Evolutionary conservation across 37 sponge, comb jelly and placozoan species (phyloP).

Genomic region (Mnemiopsis leidyi): DNA sequence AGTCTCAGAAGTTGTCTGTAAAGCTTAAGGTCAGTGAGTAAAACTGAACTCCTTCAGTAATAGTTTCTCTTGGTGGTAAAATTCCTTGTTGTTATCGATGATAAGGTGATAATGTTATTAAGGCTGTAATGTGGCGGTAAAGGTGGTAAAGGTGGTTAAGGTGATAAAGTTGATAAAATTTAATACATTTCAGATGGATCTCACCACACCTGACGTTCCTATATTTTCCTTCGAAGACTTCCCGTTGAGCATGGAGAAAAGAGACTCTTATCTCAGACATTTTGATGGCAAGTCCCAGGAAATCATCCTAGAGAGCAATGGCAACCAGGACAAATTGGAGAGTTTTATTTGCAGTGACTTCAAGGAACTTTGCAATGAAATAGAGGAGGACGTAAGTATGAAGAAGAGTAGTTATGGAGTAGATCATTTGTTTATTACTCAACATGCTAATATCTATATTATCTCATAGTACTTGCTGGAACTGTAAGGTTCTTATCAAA

Average conservation of each 20-base stretch:
- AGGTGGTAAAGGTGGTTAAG: no score
- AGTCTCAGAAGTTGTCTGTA: not conserved
- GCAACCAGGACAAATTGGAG: not conserved
- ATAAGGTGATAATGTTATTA: no score
- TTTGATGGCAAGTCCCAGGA: not conserved
- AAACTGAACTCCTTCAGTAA: no score
- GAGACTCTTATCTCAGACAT: constrained; percentile 2
- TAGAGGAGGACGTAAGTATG: constrained; percentile 25
- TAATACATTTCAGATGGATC: constrained; percentile 8
- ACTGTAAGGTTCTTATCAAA: no score
- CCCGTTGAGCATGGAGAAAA: constrained; percentile 9
- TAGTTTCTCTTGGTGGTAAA: no score
- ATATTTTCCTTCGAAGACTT: constrained; percentile 30
- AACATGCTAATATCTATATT: no score
- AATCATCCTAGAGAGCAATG: not conserved
- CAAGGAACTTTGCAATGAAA: not conserved
- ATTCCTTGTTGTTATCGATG: no score
- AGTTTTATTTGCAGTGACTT: not conserved
- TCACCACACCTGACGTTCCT: not conserved
- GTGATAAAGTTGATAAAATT: no score
- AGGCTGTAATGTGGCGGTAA: no score
- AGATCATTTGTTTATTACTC: no score
- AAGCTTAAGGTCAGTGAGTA: not conserved
- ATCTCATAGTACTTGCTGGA: no score
- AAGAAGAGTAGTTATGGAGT: no score